A percentile compares a stretch with the other conserved stretches of the same genome.
phyloP scores from a whole-genome alignment of 2,797 vertebrate genomes.

The Emys orbicularis region DNA sequence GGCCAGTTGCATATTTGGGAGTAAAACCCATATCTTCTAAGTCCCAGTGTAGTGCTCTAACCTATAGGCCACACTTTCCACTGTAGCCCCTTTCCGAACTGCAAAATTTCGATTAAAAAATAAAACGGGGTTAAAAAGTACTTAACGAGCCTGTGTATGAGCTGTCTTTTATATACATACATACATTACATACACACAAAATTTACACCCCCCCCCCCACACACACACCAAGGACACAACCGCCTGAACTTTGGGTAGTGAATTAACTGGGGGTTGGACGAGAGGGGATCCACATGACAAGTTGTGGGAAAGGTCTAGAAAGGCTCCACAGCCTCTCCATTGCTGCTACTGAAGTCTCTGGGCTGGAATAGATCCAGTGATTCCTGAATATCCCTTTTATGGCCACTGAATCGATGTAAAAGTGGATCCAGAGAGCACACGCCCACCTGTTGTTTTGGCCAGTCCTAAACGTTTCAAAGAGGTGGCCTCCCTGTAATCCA shows the following conservation, averaged over 20 bases:
- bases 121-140: background rate
- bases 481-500: background rate
- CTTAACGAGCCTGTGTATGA: background rate
- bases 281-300: background rate
- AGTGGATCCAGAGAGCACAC: background rate
- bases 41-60: background rate
- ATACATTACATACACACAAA: too few species aligned
- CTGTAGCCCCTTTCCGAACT: background rate
- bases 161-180: background rate
- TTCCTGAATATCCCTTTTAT: background rate
- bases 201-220: too few species aligned
- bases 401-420: background rate
- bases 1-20: background rate
- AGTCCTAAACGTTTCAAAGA: accelerated
- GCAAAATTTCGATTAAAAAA: background rate
- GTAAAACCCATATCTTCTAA: background rate
- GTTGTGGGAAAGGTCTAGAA: background rate
- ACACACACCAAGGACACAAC: too few species aligned
- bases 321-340: background rate
- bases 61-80: background rate
- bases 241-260: background rate
- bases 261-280: background rate
- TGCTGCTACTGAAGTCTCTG: background rate
- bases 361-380: background rate
- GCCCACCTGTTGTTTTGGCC: background rate